These are phyloP conservation scores for Belonocnema kinseyi DNA, from an alignment of 1,140 invertebrate species.

Conservation along the genomic window DNA sequence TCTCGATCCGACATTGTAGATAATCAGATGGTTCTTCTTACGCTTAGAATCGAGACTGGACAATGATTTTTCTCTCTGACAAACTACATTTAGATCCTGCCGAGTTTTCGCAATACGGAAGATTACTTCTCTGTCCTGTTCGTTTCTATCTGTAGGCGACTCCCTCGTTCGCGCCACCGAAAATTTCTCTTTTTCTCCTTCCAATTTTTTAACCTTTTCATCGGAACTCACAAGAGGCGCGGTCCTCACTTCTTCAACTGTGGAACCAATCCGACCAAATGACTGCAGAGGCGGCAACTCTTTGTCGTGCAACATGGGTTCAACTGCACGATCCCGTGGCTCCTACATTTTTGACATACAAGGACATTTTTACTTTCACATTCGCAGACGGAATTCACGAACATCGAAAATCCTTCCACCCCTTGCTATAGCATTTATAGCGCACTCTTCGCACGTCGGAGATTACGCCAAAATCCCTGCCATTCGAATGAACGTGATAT, in stretches of 20 bases:
- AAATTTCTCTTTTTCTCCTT: background rate
- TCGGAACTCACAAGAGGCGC: constrained; percentile 11
- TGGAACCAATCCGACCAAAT: constrained; percentile 16
- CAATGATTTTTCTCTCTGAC: background rate
- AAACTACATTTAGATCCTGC: background rate
- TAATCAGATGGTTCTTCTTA: too few species aligned
- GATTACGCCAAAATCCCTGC: constrained; percentile 25
- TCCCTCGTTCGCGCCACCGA: background rate
- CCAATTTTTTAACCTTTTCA: constrained; percentile 29
- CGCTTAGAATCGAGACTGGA: too few species aligned
- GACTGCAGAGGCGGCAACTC: constrained; percentile 15
- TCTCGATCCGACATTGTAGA: too few species aligned
- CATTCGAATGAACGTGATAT: constrained; percentile 26
- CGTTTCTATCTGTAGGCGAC: background rate
- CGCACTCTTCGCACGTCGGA: constrained; percentile 9
- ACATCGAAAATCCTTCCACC: background rate
- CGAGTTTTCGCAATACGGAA: constrained; percentile 3
- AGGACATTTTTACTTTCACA: background rate
- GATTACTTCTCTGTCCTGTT: constrained; percentile 7
- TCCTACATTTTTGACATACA: background rate
- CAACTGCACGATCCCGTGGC: background rate
- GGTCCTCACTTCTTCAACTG: constrained; percentile 6
- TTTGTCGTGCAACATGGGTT: background rate
- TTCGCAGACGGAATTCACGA: background rate
- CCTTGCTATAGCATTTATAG: constrained; percentile 15